Conservation (phyloP, 2,888 invertebrate species). For the Orchestes rusci region DNA sequence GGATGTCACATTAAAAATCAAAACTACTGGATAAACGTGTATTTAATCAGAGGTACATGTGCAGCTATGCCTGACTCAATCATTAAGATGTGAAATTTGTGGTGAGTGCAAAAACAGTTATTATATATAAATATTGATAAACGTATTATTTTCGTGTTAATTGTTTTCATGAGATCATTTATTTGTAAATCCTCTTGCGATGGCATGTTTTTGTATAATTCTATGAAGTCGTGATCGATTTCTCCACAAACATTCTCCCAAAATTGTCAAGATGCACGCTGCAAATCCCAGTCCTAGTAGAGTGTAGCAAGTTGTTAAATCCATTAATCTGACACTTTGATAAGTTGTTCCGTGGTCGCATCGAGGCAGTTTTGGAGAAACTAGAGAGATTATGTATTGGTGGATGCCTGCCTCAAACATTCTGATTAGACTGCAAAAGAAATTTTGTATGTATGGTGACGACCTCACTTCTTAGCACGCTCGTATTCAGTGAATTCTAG, state of each 20-base stretch:
- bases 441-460: background rate
- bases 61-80: no score
- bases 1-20: no score
- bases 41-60: no score
- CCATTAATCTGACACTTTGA: constrained; percentile 52
- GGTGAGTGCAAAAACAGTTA: no score
- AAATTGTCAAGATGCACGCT: constrained; percentile 13
- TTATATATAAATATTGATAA: no score
- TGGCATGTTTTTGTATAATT: no score
- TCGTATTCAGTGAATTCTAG: background rate
- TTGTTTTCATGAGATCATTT: no score
- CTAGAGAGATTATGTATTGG: constrained; percentile 30
- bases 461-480: background rate
- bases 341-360: constrained; percentile 51
- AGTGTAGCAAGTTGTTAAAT: constrained; percentile 52
- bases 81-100: no score
- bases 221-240: no score
- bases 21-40: no score
- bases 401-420: constrained; percentile 29
- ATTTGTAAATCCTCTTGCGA: no score
- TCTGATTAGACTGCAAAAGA: constrained; percentile 37
- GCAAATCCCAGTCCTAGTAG: constrained; percentile 45
- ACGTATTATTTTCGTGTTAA: no score
- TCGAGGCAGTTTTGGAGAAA: constrained; percentile 48
- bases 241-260: constrained; percentile 28